phyloP scores from a whole-genome alignment of 1,140 invertebrate genomes.

The Drosophila trapezifrons region DNA sequence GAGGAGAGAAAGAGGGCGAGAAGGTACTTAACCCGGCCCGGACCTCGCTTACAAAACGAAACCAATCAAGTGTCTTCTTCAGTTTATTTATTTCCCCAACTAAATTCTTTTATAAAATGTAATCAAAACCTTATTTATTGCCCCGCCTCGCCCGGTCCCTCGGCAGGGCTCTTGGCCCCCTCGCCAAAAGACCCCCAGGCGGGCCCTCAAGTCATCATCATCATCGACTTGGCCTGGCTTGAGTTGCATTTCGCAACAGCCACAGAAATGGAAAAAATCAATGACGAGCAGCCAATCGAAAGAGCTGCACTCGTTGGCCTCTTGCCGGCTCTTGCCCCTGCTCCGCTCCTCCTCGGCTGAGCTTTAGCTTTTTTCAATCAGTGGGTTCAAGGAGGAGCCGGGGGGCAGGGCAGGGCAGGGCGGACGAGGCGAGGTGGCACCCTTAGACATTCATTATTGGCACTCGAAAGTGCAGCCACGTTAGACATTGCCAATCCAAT shows the following conservation, averaged over 20 bases:
- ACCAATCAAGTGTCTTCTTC: conserved; percentile 84
- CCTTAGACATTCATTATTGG: conserved; percentile 81
- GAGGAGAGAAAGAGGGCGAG: conserved; percentile 2
- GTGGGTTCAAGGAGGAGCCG: conserved; percentile 14
- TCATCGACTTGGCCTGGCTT: conserved; percentile 66
- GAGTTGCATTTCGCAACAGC: conserved; percentile 74
- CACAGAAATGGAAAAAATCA: conserved; percentile 68
- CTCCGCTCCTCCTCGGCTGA: conserved; percentile 19
- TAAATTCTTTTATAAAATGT: conserved; percentile 83
- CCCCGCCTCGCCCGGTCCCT: conserved; percentile 4
- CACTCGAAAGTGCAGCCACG: conserved; percentile 74
- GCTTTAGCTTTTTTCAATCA: conserved; percentile 51
- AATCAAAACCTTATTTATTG: conserved; percentile 84
- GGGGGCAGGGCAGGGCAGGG: too few relatives aligned
- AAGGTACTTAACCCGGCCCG: conserved; percentile 52
- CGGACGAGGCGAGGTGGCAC: conserved; percentile 20
- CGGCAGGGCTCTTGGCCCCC: neutral
- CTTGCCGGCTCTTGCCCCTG: conserved; percentile 24
- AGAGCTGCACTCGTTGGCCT: conserved; percentile 64
- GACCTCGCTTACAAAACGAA: conserved; percentile 77
- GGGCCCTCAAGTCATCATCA: conserved; percentile 67
- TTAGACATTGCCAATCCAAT: conserved; percentile 55
- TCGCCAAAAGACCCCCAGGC: conserved; percentile 24
- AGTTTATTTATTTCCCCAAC: conserved; percentile 79
- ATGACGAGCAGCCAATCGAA: conserved; percentile 73